Evolutionary conservation across 2,797 vertebrate species (phyloP), one percentile per base, ranked within the genome.

Genomic region (Alectoris magna): DNA sequence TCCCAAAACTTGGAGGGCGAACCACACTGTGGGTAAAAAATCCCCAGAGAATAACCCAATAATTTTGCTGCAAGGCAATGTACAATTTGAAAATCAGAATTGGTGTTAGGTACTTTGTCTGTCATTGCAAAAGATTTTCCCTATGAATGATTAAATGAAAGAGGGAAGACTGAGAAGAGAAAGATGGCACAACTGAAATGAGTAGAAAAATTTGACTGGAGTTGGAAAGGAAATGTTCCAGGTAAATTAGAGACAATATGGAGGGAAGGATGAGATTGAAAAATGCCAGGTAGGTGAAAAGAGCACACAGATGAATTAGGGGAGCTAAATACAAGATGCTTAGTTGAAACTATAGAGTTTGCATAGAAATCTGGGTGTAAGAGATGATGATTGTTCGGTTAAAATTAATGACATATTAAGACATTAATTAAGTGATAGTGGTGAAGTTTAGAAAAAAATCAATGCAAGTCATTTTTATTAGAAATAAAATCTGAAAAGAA

Each of bases 201-300:
- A 72, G 31, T 62, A 64, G 5, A 11, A 78, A 67, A 69, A n/a
- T 6, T 71, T 84, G 31, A 11, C 46, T 64, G 13, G 29, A 39
- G 9, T 13, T 72, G n/a, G 16, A 93, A 87, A 86, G 11, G 11
- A 62, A 18, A 38, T 13, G 44, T 6, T 48, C 38, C 22, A 75
- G 48, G 59, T 55, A 86, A 85, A 23, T 23, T 59, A 69, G 8
- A 70, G 11, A 11, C 4, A 76, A 21, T 6, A n/a, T 0, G 60
- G 29, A 55, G 4, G 27, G 34, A 84, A 71, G 39, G 77, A 44
- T 17, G 10, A 80, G 16, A 36, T 23, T 53, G 22, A 66, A 49
- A 21, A 26, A 22, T 49, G 23, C 24, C 0, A 0, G 34, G 46
- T 14, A 4, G 0, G 0, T 15, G 26, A 83, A 80, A 29, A 63